Conservation (phyloP, 2,113 vertebrate species). For the Noturus placidus region DNA sequence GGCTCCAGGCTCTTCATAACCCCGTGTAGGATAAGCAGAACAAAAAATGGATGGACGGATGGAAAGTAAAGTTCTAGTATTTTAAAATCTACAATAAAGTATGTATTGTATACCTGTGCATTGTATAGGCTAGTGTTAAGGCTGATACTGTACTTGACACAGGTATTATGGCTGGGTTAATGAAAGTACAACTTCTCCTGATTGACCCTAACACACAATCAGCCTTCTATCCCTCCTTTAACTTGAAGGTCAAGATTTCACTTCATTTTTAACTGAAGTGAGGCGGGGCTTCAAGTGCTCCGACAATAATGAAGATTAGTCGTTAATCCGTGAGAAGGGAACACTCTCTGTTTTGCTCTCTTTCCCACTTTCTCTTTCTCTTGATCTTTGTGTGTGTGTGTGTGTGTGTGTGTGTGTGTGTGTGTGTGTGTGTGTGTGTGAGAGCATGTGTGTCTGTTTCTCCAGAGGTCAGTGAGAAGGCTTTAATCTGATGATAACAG, state of each 20-base stretch:
- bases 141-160: neutral
- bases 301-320: constrained; percentile 66
- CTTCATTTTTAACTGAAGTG: constrained; percentile 49
- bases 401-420: constrained; percentile 19
- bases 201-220: neutral
- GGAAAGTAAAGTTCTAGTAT: neutral
- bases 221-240: constrained; percentile 53
- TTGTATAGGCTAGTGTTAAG: constrained; percentile 4
- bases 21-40: too few species aligned
- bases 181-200: constrained; percentile 22
- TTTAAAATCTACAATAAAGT: neutral
- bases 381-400: constrained; percentile 14
- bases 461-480: constrained; percentile 60
- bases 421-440: constrained; percentile 64
- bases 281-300: constrained; percentile 61
- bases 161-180: neutral
- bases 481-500: constrained; percentile 55
- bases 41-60: too few species aligned
- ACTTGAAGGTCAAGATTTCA: constrained; percentile 67
- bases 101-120: neutral
- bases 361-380: constrained; percentile 30
- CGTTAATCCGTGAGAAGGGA: constrained; percentile 71
- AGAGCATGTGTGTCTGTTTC: constrained; percentile 58
- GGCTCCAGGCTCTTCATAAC: too few species aligned
- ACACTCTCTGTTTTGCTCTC: constrained; percentile 58